phyloP scores from a whole-genome alignment of 2,797 vertebrate genomes.

The Petrocephalus schoutedeni region DNA sequence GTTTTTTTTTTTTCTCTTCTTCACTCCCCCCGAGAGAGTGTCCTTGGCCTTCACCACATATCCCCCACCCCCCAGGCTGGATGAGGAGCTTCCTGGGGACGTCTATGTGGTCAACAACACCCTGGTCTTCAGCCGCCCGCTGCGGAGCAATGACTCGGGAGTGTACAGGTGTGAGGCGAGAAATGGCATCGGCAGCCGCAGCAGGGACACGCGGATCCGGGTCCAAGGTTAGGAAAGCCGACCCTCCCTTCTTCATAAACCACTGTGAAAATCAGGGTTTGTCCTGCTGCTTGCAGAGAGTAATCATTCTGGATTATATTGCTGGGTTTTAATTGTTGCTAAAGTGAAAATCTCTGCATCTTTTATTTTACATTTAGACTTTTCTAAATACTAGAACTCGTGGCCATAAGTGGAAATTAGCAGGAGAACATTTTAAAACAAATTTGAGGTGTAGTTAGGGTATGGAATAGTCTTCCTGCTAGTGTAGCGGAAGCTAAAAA shows the following conservation, averaged over 20 bases:
- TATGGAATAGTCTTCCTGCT: too few species aligned
- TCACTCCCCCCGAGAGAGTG: neutral
- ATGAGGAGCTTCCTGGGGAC: conserved; percentile 81
- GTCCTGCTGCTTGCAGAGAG: neutral
- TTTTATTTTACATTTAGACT: too few species aligned
- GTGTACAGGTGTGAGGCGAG: conserved; percentile 84
- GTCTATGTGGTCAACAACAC: conserved; percentile 75
- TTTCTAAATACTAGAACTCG: too few species aligned
- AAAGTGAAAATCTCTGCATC: neutral
- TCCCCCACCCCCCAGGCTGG: conserved; percentile 65
- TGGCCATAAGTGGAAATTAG: too few species aligned
- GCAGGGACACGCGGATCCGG: conserved; percentile 76
- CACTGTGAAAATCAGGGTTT: neutral
- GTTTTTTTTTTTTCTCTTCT: neutral
- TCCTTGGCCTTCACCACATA: neutral
- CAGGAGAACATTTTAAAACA: too few species aligned
- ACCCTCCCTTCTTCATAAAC: neutral
- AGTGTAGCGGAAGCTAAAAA: too few species aligned
- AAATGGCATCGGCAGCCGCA: conserved; percentile 76
- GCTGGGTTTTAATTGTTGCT: neutral
- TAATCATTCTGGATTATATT: neutral
- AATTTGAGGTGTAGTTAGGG: too few species aligned
- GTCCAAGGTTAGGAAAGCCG: conserved; percentile 74
- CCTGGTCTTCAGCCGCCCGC: conserved; percentile 75
- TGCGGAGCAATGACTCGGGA: conserved; percentile 87